Conservation (phyloP, 2,113 vertebrate species). For the Chinchilla lanigera region DNA sequence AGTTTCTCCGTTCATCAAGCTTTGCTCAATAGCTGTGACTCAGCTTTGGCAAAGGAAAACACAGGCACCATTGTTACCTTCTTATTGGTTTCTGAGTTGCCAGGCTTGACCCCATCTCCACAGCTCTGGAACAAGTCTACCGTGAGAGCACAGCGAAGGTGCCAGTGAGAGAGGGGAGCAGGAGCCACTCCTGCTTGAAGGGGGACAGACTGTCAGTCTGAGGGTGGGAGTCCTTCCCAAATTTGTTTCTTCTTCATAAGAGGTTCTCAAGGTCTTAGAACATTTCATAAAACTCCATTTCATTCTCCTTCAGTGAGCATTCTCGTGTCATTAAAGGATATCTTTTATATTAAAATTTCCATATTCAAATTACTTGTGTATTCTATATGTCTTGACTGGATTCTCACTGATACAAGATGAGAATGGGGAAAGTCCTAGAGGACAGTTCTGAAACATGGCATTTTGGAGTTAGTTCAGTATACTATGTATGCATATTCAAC, state of each 20-base stretch:
- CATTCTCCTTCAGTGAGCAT: background rate
- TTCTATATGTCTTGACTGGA: background rate
- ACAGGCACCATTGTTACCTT: background rate
- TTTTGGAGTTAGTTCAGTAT: background rate
- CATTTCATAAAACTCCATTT: too few relatives aligned
- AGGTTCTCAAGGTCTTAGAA: background rate
- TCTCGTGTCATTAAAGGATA: background rate
- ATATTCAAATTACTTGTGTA: background rate
- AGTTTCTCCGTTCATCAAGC: background rate
- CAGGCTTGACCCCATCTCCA: background rate
- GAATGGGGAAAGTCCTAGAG: background rate
- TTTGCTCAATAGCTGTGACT: background rate
- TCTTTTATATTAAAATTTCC: background rate
- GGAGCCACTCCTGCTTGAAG: too few relatives aligned
- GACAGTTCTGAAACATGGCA: background rate
- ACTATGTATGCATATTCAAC: background rate
- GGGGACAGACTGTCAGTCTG: background rate
- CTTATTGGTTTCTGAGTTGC: background rate
- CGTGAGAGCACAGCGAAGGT: background rate
- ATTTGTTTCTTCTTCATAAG: background rate
- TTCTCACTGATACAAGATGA: background rate
- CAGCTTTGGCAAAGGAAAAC: background rate
- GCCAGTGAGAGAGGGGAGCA: background rate
- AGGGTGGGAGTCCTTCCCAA: background rate
- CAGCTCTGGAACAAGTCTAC: background rate